These are phyloP conservation scores for Thunnus albacares DNA, from an alignment of 2,797 vertebrate species.

Conservation along the genomic window DNA sequence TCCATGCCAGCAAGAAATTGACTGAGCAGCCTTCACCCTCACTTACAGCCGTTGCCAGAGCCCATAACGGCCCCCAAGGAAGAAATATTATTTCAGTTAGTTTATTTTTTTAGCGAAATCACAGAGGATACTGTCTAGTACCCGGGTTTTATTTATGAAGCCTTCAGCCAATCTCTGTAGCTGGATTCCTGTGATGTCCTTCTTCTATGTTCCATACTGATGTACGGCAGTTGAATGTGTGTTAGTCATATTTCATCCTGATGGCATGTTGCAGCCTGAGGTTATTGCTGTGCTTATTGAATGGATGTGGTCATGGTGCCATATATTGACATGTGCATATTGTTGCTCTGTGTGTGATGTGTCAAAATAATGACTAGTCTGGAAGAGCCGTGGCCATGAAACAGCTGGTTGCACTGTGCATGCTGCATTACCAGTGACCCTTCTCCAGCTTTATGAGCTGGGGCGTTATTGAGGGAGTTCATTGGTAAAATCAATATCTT, in stretches of 20 bases:
- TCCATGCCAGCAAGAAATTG: background rate
- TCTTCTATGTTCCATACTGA: background rate
- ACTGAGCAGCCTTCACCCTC: constrained; percentile 3
- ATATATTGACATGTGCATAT: background rate
- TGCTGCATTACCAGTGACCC: background rate
- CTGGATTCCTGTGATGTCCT: background rate
- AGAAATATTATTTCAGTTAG: background rate
- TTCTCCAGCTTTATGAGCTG: constrained; percentile 9
- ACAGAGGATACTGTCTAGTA: background rate
- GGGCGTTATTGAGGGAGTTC: background rate
- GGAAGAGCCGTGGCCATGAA: background rate
- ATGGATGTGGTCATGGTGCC: background rate
- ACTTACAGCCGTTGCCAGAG: background rate
- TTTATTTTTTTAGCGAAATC: background rate
- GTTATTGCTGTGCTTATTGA: background rate
- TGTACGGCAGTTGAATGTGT: background rate
- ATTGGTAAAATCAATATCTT: constrained; percentile 10
- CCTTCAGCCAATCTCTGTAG: background rate
- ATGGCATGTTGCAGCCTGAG: background rate
- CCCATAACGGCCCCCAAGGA: background rate
- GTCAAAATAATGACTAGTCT: background rate
- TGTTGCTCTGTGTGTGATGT: background rate
- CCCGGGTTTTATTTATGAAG: background rate
- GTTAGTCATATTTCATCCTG: background rate
- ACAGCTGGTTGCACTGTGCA: background rate